Evolutionary conservation across 2,888 invertebrate species (phyloP).

Genomic region (Bruchidius siliquastri): DNA sequence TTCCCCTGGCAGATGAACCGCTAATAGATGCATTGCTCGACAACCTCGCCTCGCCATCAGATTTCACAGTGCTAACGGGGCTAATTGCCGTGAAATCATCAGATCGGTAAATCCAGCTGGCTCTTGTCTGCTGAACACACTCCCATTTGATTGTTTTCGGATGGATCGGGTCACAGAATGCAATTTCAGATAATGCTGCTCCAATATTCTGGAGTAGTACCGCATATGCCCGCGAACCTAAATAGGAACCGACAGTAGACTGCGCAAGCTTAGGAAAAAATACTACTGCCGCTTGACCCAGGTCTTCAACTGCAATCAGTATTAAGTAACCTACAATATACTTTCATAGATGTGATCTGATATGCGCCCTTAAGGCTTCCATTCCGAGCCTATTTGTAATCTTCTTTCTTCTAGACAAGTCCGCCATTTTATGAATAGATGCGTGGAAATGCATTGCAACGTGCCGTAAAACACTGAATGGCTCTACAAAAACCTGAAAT

Average conservation of each 20-base stretch:
- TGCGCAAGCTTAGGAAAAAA: no score
- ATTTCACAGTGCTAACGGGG: not conserved
- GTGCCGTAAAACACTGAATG: not conserved
- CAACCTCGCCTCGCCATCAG: not conserved
- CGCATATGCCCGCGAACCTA: no score
- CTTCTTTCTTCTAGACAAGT: no score
- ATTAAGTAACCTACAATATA: no score
- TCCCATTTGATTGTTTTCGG: not conserved
- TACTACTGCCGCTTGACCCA: no score
- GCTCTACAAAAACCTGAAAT: not conserved
- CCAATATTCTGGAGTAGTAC: not conserved
- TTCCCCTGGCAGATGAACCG: no score
- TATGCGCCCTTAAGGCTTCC: no score
- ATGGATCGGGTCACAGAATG: not conserved
- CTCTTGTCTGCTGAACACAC: not conserved
- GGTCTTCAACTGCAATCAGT: no score
- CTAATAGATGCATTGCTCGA: not conserved
- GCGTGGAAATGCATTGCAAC: not conserved
- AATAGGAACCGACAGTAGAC: no score
- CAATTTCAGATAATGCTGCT: not conserved
- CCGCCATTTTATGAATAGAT: not conserved
- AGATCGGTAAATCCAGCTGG: not conserved
- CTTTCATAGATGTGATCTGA: no score
- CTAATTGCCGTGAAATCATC: not conserved
- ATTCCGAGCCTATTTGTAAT: no score